A percentile compares a stretch with the other conserved stretches of the same genome.
Conservation (phyloP, 1,140 invertebrate species). For the Macrobrachium nipponense region DNA sequence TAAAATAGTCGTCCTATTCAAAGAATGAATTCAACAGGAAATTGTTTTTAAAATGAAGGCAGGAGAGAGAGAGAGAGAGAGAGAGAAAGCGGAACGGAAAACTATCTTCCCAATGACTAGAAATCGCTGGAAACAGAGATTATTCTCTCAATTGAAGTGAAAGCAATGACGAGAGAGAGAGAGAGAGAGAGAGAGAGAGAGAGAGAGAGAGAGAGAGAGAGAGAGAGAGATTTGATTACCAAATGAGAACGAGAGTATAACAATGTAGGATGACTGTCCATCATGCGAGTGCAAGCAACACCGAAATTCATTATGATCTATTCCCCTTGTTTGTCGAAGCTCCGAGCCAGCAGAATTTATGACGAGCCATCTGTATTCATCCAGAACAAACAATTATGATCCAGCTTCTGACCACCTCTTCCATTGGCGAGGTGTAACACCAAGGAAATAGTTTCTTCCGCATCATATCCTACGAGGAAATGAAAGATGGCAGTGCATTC, state of each 20-base stretch:
- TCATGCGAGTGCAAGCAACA: not conserved
- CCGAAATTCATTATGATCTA: not conserved
- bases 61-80: not conserved
- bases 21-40: no score
- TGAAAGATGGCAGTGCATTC: not conserved
- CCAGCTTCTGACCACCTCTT: no score
- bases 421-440: no score
- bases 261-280: not conserved
- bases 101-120: no score
- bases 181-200: constrained; percentile 20
- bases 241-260: not conserved
- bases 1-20: no score
- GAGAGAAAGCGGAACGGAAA: not conserved
- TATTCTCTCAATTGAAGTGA: not conserved
- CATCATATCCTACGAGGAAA: no score
- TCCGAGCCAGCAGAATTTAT: no score
- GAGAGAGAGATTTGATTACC: constrained; percentile 22
- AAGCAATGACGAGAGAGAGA: not conserved
- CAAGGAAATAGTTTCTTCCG: no score
- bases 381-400: no score
- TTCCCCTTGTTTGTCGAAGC: no score
- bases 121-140: not conserved
- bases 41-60: no score
- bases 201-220: constrained; percentile 50
- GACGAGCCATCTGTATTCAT: no score